These are phyloP conservation scores for Strongylocentrotus purpuratus DNA, from an alignment of 35 echinoderm and acorn worm species.

Conservation along the genomic window DNA sequence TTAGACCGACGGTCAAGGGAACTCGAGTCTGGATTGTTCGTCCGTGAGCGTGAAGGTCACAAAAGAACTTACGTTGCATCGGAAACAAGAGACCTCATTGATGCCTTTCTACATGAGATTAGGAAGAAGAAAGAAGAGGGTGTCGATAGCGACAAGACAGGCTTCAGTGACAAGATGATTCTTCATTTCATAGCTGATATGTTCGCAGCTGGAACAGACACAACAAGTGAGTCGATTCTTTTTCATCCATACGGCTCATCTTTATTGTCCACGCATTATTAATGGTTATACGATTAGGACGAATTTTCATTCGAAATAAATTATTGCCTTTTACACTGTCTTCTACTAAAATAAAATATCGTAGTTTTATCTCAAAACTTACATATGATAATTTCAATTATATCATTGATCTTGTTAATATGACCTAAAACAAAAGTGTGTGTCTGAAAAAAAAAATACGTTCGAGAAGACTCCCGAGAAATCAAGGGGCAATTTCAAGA, in stretches of 20 bases:
- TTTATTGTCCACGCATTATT: no score
- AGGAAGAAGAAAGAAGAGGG: slow-evolving; percentile 51
- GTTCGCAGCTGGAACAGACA: slow-evolving; percentile 84
- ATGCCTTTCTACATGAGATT: slow-evolving; percentile 75
- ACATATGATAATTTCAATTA: no score
- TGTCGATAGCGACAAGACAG: slow-evolving; percentile 36
- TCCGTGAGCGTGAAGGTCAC: slow-evolving; percentile 52
- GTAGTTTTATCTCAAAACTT: no score
- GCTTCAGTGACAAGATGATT: slow-evolving; percentile 52
- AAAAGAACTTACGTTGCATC: slow-evolving; percentile 51
- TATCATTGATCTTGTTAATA: no score
- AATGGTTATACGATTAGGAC: no score
- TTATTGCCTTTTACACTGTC: no score
- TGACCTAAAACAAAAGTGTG: no score
- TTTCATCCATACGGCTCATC: background rate
- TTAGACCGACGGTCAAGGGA: background rate
- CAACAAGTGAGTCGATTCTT: slow-evolving; percentile 4
- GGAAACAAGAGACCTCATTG: slow-evolving; percentile 77
- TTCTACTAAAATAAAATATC: no score
- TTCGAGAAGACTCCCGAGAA: no score
- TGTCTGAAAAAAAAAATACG: no score
- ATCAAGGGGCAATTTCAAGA: no score
- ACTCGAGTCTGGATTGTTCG: slow-evolving; percentile 1
- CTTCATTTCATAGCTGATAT: slow-evolving; percentile 50
- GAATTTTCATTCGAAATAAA: no score